Percentiles rank a stretch among this genome's conserved stretches.
These are phyloP conservation scores for Platycnemis pennipes DNA, from an alignment of 2,888 invertebrate species.

Conservation along the genomic window DNA sequence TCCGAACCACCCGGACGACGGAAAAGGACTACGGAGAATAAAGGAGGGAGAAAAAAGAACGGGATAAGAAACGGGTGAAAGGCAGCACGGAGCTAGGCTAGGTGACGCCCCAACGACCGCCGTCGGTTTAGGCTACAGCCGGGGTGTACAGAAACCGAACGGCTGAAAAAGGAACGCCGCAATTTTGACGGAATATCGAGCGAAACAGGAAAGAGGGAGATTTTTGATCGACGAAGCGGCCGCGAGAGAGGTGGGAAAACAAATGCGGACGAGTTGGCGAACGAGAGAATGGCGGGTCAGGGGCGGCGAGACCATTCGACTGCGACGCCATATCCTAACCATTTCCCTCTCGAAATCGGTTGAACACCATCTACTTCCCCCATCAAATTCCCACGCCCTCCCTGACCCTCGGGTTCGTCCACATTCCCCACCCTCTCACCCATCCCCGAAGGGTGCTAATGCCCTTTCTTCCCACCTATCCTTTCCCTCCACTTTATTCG, in stretches of 20 bases:
- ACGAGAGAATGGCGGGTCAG: neutral
- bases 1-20: neutral
- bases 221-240: neutral
- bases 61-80: neutral
- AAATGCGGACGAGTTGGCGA: neutral
- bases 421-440: neutral
- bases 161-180: neutral
- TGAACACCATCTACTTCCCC: neutral
- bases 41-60: neutral
- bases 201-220: conserved; percentile 1
- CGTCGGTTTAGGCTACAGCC: neutral
- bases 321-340: neutral
- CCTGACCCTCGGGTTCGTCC: neutral
- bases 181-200: neutral
- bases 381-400: neutral
- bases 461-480: neutral
- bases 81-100: neutral
- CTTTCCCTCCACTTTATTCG: neutral
- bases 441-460: neutral
- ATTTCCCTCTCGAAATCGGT: neutral
- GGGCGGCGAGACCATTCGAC: neutral
- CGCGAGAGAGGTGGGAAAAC: neutral
- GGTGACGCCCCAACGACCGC: neutral
- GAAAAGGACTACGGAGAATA: neutral
- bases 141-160: neutral